Base-by-base conservation (phyloP, 2,797 vertebrate genomes). In the Hippopotamyrus pictus region DNA sequence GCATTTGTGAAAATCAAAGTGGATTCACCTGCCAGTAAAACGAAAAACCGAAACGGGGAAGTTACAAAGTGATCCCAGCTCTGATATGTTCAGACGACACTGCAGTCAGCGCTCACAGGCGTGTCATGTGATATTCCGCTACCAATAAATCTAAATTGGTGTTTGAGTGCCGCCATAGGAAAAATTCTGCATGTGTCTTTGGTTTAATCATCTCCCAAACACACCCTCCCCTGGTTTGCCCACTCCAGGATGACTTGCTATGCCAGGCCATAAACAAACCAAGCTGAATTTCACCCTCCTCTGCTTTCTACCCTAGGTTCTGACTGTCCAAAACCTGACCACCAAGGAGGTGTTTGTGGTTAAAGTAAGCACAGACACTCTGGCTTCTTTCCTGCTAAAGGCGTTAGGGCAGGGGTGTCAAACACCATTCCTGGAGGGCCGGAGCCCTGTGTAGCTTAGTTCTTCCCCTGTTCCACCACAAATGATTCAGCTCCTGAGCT, bases 281-380 rank as follows among this genome's bases (percentile, higher is more conserved):
- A 82, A 9, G 41, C 33, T 46, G 8, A 44, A 17, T 19, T 46
- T 82, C 69, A 46, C 8, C 41, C 76, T 46, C 37, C 76, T 82
- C 76, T 82, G 41, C 41, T 82, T 82, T 84, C 91, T 57, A 79
- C 89, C 91, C 17, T 91, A 99, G 99, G 99, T 99, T 91, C 96
- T 99, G 94, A 94, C 97, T 14, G 95, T 99, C 89, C 97, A 98
- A 93, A 98, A 98, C 91, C 96, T 97, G 37, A 94, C 95, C 89
- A 97, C 97, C 46, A 97, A 97, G 90, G 97, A 96, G 91, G 98
- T 94, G 2, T 99, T 98, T 94, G 95, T 99, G 88, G 96, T 99
- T 25, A 99, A 99, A 97, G 99, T 98, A 94, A 91, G 97, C 94
- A 86, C 79, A 89, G 29, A 50, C 86, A 44, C 73, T 46, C 37